Conservation (phyloP, 2,113 vertebrate species). For the Tragelaphus scriptus region DNA sequence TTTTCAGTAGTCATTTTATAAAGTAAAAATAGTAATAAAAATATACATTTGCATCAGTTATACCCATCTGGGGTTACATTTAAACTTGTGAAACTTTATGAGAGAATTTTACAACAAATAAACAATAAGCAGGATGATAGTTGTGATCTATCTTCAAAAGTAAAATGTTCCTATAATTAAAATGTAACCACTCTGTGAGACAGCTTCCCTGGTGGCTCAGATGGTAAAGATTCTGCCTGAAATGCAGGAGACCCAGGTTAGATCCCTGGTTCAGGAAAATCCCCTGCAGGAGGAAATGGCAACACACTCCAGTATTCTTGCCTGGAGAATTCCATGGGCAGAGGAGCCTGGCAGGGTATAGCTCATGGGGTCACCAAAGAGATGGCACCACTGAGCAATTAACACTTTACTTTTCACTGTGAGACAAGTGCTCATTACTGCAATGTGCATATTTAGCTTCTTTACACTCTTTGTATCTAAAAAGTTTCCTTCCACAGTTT, state of each 20-base stretch:
- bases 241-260: neutral
- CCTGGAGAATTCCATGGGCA: neutral
- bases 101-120: neutral
- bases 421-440: neutral
- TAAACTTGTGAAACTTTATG: neutral
- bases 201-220: neutral
- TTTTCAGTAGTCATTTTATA: neutral
- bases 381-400: neutral
- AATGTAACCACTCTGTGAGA: neutral
- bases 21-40: neutral
- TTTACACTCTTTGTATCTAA: neutral
- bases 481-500: neutral
- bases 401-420: neutral
- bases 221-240: neutral
- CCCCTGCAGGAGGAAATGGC: neutral
- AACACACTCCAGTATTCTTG: neutral
- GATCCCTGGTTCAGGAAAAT: neutral
- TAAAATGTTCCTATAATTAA: neutral
- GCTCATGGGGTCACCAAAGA: neutral
- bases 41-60: neutral
- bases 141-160: neutral
- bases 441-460: neutral
- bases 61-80: neutral
- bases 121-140: neutral
- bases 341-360: fast-evolving